phyloP scores from a whole-genome alignment of 2,797 vertebrate species.

The Eurystomus glaucurus region DNA sequence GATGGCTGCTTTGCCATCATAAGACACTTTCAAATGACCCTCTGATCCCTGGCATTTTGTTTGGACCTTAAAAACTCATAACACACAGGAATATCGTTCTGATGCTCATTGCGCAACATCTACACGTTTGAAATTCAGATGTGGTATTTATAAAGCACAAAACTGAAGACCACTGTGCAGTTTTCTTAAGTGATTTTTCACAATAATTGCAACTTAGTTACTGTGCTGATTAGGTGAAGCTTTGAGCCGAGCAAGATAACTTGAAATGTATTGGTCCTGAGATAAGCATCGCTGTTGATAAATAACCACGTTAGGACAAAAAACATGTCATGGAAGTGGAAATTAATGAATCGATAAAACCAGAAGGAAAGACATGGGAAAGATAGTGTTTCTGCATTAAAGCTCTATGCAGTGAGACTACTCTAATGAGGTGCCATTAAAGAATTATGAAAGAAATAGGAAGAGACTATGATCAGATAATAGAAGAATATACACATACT shows the following conservation, averaged over 20 bases:
- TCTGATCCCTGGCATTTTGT: background rate
- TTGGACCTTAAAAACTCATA: background rate
- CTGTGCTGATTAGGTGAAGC: background rate
- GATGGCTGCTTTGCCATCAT: background rate
- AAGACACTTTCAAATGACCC: background rate
- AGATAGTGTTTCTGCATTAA: background rate
- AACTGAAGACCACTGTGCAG: background rate
- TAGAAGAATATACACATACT: background rate
- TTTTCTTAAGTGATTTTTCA: background rate
- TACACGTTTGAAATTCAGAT: background rate
- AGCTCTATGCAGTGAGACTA: background rate
- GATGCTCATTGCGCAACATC: background rate
- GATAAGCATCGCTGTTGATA: background rate
- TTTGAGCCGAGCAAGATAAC: background rate
- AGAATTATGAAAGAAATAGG: background rate
- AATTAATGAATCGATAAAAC: constrained; percentile 29
- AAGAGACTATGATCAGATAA: background rate
- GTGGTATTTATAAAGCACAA: background rate
- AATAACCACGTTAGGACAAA: background rate
- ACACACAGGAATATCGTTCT: background rate
- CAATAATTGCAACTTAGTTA: background rate
- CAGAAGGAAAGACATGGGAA: background rate
- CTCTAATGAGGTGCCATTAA: constrained; percentile 11
- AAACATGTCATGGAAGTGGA: constrained; percentile 48
- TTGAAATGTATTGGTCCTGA: background rate